These are phyloP conservation scores for Euspilapteryx auroguttella DNA, from an alignment of 2,888 invertebrate species.

Conservation along the genomic window DNA sequence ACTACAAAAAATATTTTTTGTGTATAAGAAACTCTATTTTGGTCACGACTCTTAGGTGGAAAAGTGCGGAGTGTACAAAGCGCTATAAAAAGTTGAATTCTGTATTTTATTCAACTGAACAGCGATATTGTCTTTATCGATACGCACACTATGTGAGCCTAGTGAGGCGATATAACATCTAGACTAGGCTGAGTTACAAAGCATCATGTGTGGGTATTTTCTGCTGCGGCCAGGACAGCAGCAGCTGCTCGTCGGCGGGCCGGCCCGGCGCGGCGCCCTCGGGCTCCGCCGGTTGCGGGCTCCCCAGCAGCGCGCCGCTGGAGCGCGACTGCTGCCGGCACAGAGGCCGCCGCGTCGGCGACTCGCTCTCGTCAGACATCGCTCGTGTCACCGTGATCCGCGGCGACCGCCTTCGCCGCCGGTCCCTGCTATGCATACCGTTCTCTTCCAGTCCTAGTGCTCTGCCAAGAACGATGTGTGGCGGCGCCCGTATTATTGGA, in stretches of 20 bases:
- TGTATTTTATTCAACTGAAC: too few relatives aligned
- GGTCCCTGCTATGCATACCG: slow-evolving; percentile 23
- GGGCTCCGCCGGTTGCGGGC: too few relatives aligned
- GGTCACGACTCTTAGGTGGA: background rate
- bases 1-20: too few relatives aligned
- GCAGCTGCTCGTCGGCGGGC: slow-evolving; percentile 46
- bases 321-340: slow-evolving; percentile 52
- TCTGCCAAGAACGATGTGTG: slow-evolving; percentile 64
- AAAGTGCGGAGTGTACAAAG: background rate
- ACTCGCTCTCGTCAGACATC: slow-evolving; percentile 72
- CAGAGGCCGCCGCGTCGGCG: slow-evolving; percentile 47
- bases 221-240: slow-evolving; percentile 61
- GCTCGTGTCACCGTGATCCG: slow-evolving; percentile 73
- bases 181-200: too few relatives aligned
- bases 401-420: slow-evolving; percentile 61
- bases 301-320: slow-evolving; percentile 47
- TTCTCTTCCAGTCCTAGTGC: slow-evolving; percentile 58
- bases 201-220: too few relatives aligned
- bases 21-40: too few relatives aligned
- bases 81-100: background rate
- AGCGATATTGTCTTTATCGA: slow-evolving; percentile 4
- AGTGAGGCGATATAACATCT: too few relatives aligned
- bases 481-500: slow-evolving; percentile 52
- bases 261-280: slow-evolving; percentile 45
- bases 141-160: slow-evolving; percentile 5